These are phyloP conservation scores for Drosophila gaucha DNA, from an alignment of 2,888 invertebrate genomes.

Conservation along the genomic window DNA sequence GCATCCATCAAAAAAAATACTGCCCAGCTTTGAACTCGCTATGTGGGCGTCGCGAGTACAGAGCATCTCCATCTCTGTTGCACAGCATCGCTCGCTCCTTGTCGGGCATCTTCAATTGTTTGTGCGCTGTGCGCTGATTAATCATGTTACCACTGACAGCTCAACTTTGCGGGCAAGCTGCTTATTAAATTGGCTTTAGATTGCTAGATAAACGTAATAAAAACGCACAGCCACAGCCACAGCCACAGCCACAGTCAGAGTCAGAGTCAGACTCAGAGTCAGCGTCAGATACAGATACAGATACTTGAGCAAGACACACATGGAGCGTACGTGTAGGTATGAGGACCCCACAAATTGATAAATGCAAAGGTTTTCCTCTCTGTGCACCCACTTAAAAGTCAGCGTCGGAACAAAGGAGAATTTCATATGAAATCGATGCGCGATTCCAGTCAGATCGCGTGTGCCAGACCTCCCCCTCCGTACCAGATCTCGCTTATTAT, in stretches of 20 bases:
- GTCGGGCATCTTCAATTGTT: conserved; percentile 68
- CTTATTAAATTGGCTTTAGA: conserved; percentile 78
- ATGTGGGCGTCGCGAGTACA: conserved; percentile 51
- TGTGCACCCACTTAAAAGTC: conserved; percentile 65
- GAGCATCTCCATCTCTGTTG: conserved; percentile 2
- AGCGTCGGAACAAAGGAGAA: conserved; percentile 39
- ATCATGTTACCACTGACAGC: conserved; percentile 78
- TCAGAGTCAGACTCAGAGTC: neutral
- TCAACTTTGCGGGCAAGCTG: conserved; percentile 75
- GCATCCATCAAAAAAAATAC: conserved; percentile 55
- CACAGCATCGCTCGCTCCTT: conserved; percentile 3
- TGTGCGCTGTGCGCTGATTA: conserved; percentile 65
- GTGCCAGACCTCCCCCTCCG: conserved; percentile 29
- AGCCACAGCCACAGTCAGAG: conserved; percentile 1
- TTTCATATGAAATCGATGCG: conserved; percentile 61
- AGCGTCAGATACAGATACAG: conserved; percentile 12
- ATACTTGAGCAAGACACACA: conserved; percentile 9
- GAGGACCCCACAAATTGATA: conserved; percentile 77
- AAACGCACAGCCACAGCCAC: conserved; percentile 16
- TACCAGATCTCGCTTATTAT: conserved; percentile 67
- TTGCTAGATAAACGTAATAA: conserved; percentile 73
- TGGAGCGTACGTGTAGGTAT: conserved; percentile 72
- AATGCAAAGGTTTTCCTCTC: conserved; percentile 54
- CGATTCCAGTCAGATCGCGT: conserved; percentile 69
- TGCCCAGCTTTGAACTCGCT: conserved; percentile 1